These are phyloP conservation scores for Phalera bucephala DNA, from an alignment of 2,888 invertebrate species.

Conservation along the genomic window DNA sequence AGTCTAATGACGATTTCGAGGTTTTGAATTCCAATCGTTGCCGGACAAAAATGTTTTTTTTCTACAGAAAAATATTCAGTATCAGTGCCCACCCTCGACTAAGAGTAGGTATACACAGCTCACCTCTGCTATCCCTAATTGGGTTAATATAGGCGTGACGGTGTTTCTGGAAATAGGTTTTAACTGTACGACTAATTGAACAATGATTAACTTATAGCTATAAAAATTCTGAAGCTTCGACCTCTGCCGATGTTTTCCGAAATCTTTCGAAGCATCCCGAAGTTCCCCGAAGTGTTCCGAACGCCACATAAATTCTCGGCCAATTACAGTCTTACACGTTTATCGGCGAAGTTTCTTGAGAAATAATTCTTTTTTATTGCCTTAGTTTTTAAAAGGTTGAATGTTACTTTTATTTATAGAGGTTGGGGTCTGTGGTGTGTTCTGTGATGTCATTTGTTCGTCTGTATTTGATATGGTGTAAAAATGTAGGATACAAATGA, in stretches of 20 bases:
- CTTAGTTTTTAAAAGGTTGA: slow-evolving; percentile 65
- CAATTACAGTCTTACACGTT: slow-evolving; percentile 62
- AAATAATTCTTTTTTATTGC: slow-evolving; percentile 71
- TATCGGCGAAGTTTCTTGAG: slow-evolving; percentile 49
- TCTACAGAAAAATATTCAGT: no score
- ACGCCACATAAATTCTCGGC: slow-evolving; percentile 54
- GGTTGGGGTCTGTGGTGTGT: not conserved
- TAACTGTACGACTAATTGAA: not conserved
- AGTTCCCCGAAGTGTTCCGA: slow-evolving; percentile 33
- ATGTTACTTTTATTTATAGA: slow-evolving; percentile 28
- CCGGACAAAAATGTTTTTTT: no score
- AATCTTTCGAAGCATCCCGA: slow-evolving; percentile 39
- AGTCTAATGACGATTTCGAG: no score
- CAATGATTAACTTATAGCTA: not conserved
- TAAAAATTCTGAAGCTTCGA: not conserved
- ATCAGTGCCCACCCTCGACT: no score
- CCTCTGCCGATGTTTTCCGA: slow-evolving; percentile 2
- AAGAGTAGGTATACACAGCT: no score
- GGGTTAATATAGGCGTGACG: no score
- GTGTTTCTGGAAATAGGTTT: no score
- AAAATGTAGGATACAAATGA: no score
- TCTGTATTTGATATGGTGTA: no score
- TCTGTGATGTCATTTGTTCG: no score
- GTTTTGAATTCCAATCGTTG: no score
- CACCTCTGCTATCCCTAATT: no score